Evolutionary conservation across 2,113 vertebrate species (phyloP).

Genomic region (Alaudala cheleensis): DNA sequence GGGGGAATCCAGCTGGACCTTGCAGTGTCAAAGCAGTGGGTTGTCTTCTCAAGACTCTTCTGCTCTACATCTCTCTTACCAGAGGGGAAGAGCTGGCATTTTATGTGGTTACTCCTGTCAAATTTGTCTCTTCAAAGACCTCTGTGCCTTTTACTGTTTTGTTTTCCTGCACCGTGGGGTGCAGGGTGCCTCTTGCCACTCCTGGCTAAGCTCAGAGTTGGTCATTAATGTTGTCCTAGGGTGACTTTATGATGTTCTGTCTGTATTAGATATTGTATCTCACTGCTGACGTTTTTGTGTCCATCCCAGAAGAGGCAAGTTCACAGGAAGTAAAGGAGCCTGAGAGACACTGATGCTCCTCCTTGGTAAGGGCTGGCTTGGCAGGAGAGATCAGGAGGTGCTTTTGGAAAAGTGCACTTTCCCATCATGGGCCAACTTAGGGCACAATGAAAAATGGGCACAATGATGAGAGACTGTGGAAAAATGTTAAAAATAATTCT

Average conservation of each 20-base stretch:
- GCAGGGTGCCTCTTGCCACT: rapidly evolving
- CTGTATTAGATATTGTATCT: no score
- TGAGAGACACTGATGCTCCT: neutral
- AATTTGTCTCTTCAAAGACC: rapidly evolving
- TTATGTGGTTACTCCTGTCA: rapidly evolving
- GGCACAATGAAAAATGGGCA: neutral
- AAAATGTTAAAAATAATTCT: neutral
- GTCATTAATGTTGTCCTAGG: neutral
- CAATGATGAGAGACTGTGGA: neutral
- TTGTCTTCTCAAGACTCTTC: rapidly evolving
- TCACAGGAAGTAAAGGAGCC: neutral
- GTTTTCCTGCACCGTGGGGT: neutral
- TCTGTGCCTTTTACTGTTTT: neutral
- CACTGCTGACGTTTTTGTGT: neutral
- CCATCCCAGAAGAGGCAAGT: neutral
- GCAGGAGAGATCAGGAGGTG: neutral
- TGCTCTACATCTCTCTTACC: neutral
- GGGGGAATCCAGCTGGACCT: neutral
- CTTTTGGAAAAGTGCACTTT: neutral
- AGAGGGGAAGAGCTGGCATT: neutral
- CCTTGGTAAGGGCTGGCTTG: rapidly evolving
- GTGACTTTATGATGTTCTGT: no score
- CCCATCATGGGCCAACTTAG: neutral
- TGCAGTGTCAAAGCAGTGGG: neutral
- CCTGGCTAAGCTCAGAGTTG: neutral